A percentile compares a stretch with the other conserved stretches of the same genome.
Conservation (phyloP, 2,113 vertebrate species). For the Callospermophilus lateralis region DNA sequence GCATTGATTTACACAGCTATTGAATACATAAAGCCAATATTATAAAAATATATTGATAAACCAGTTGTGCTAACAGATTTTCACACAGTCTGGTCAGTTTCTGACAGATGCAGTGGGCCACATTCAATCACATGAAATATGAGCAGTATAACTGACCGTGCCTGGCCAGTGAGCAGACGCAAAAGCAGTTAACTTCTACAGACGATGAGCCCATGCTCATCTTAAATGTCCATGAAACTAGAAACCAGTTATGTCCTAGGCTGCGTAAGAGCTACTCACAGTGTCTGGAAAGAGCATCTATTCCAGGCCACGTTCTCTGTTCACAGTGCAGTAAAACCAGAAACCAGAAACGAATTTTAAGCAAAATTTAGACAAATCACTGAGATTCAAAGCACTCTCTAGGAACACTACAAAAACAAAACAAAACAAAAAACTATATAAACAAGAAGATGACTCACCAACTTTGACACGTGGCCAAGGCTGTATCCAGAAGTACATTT, state of each 20-base stretch:
- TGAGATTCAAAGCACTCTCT: background rate
- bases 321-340: slow-evolving; percentile 9
- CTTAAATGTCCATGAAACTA: background rate
- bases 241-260: background rate
- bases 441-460: background rate
- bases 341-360: background rate
- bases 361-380: background rate
- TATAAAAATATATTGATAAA: background rate
- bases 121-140: background rate
- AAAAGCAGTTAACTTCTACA: background rate
- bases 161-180: background rate
- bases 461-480: background rate
- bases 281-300: background rate
- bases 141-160: background rate
- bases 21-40: background rate
- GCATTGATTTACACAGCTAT: background rate
- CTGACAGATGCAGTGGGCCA: background rate
- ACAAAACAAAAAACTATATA: background rate
- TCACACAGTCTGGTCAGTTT: background rate
- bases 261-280: background rate
- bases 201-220: background rate
- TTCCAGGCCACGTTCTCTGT: background rate
- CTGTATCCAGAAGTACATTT: background rate
- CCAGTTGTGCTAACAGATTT: background rate
- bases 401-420: background rate